Conservation (phyloP, 2,113 vertebrate genomes). For the Crotophaga sulcirostris region DNA sequence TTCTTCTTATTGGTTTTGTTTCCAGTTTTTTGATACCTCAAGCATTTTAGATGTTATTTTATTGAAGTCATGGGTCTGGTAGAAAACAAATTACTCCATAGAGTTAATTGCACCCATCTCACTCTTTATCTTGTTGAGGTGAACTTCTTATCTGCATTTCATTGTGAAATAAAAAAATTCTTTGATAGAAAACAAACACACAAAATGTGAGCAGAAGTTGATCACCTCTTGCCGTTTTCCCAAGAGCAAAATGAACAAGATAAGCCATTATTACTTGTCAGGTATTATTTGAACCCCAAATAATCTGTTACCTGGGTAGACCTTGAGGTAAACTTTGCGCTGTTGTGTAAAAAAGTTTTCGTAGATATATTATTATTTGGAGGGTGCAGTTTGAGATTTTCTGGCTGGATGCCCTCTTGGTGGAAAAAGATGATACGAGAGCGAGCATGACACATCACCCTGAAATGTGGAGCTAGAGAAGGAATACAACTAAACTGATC, state of each 20-base stretch:
- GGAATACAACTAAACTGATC: neutral
- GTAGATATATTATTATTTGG: neutral
- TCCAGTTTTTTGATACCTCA: slow-evolving; percentile 65
- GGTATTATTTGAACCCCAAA: neutral
- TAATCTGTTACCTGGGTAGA: neutral
- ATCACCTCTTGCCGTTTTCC: slow-evolving; percentile 28
- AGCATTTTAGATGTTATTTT: slow-evolving; percentile 67
- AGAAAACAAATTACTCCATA: slow-evolving; percentile 66
- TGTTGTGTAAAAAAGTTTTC: neutral
- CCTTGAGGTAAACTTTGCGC: neutral
- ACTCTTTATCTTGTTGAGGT: slow-evolving; percentile 63
- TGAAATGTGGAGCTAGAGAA: neutral
- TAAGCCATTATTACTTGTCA: slow-evolving; percentile 13
- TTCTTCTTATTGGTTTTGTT: slow-evolving; percentile 56
- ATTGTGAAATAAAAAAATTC: slow-evolving; percentile 45
- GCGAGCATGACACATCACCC: rapidly evolving
- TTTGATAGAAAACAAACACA: slow-evolving; percentile 15
- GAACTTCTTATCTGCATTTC: slow-evolving; percentile 61
- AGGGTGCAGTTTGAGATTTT: neutral
- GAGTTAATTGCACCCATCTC: slow-evolving; percentile 63
- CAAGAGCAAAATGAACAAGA: slow-evolving; percentile 34
- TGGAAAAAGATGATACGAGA: neutral
- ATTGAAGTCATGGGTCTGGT: slow-evolving; percentile 59
- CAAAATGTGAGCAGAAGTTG: neutral
- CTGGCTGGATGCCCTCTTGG: neutral